Conservation (phyloP, 2,888 invertebrate genomes). For the Steinernema scapterisci region DNA sequence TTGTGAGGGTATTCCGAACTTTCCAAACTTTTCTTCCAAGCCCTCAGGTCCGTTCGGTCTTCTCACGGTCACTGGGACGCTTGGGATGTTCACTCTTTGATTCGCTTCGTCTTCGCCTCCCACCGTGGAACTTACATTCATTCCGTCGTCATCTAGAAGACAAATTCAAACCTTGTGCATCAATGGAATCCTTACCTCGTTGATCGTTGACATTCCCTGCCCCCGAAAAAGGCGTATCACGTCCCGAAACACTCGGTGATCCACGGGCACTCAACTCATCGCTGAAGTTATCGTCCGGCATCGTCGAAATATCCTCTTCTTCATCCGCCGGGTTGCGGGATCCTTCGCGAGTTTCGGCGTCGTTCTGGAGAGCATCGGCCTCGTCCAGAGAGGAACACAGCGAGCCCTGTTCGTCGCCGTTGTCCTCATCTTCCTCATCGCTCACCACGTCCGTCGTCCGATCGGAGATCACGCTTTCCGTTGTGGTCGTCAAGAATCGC, state of each 20-base stretch:
- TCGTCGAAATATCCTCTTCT: conserved; percentile 54
- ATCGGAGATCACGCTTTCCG: conserved; percentile 45
- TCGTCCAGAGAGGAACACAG: conserved; percentile 41
- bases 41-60: conserved; percentile 83
- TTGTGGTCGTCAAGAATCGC: conserved; percentile 53
- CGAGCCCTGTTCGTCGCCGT: conserved; percentile 41
- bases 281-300: conserved; percentile 80
- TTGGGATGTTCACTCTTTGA: conserved; percentile 38
- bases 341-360: conserved; percentile 35
- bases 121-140: conserved; percentile 15
- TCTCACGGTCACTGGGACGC: conserved; percentile 70
- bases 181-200: too few species aligned
- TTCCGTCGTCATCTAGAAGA: conserved; percentile 27
- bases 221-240: conserved; percentile 51
- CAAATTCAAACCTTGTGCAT: background rate
- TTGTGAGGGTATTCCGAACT: conserved; percentile 86
- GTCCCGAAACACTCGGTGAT: conserved; percentile 73
- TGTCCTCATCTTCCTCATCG: conserved; percentile 56
- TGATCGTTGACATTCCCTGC: conserved; percentile 37
- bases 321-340: conserved; percentile 42
- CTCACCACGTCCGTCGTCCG: conserved; percentile 48
- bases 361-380: conserved; percentile 34
- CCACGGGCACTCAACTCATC: conserved; percentile 80
- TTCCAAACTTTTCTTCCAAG: conserved; percentile 96
- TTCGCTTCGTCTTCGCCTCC: background rate